phyloP scores from a whole-genome alignment of 1,140 invertebrate species.

The Dreissena rostriformis region DNA sequence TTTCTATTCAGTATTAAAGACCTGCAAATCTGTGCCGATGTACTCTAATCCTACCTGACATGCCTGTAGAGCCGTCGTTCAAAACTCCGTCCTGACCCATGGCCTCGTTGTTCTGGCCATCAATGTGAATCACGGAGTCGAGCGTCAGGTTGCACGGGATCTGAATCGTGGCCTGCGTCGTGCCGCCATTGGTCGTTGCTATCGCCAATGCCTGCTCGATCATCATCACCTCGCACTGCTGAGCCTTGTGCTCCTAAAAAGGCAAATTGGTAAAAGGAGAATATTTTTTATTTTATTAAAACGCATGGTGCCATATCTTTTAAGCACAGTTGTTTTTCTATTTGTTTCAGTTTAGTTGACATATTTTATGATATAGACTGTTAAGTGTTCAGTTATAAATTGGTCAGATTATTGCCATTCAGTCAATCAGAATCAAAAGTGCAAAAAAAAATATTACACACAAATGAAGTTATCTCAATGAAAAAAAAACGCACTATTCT shows the following conservation, averaged over 20 bases:
- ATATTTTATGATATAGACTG: too few relatives aligned
- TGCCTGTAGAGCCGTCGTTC: constrained; percentile 66
- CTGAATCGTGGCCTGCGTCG: constrained; percentile 74
- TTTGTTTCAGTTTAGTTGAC: too few relatives aligned
- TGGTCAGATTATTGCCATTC: too few relatives aligned
- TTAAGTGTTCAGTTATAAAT: too few relatives aligned
- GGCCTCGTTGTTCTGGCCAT: constrained; percentile 58
- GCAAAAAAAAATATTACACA: too few relatives aligned
- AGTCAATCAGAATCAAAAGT: too few relatives aligned
- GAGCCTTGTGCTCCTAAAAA: constrained; percentile 75
- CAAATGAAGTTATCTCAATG: too few relatives aligned
- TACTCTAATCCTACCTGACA: constrained; percentile 56
- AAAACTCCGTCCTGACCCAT: constrained; percentile 60
- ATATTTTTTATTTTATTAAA: too few relatives aligned
- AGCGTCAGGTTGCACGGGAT: constrained; percentile 67
- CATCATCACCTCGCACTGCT: constrained; percentile 76
- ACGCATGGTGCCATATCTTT: too few relatives aligned
- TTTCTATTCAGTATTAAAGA: neutral
- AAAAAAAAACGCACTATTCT: too few relatives aligned
- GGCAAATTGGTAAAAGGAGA: neutral
- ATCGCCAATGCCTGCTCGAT: constrained; percentile 77
- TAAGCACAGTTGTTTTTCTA: too few relatives aligned
- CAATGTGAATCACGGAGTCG: constrained; percentile 60
- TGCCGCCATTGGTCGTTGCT: constrained; percentile 70
- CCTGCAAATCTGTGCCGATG: neutral